phyloP scores from a whole-genome alignment of 2,113 vertebrate genomes.

The Panthera leo region DNA sequence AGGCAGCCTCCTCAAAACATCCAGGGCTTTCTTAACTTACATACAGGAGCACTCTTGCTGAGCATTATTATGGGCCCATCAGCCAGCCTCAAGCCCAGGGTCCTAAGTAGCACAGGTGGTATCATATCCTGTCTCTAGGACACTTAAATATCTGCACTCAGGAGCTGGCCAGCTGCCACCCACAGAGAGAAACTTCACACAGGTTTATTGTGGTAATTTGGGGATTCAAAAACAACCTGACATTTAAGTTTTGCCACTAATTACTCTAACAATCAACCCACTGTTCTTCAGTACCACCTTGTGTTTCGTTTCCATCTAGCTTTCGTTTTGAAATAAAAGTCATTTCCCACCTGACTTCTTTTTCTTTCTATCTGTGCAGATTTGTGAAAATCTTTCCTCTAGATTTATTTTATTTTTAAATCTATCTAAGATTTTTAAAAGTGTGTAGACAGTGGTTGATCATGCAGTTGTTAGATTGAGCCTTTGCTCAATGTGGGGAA shows the following conservation, averaged over 20 bases:
- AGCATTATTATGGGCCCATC: too few relatives aligned
- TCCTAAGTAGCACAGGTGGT: neutral
- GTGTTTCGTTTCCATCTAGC: constrained; percentile 34
- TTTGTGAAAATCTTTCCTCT: constrained; percentile 9
- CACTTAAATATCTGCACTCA: neutral
- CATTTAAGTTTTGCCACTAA: constrained; percentile 35
- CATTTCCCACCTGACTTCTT: neutral
- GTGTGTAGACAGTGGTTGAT: neutral
- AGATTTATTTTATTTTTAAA: neutral
- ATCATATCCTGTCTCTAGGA: neutral
- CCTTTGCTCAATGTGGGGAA: neutral
- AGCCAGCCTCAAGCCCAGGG: neutral
- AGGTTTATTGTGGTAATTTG: neutral
- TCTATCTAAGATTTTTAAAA: neutral
- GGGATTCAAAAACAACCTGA: constrained; percentile 34
- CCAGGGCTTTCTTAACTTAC: neutral
- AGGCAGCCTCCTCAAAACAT: neutral
- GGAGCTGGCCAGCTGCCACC: neutral
- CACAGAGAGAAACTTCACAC: neutral
- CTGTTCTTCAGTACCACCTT: constrained; percentile 2
- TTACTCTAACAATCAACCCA: constrained; percentile 32
- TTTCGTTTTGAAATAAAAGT: constrained; percentile 24
- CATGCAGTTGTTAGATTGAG: neutral
- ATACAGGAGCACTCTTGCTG: neutral
- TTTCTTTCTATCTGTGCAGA: neutral